Base-by-base conservation (phyloP, 2,113 vertebrate genomes). In the Oreotrochilus melanogaster region DNA sequence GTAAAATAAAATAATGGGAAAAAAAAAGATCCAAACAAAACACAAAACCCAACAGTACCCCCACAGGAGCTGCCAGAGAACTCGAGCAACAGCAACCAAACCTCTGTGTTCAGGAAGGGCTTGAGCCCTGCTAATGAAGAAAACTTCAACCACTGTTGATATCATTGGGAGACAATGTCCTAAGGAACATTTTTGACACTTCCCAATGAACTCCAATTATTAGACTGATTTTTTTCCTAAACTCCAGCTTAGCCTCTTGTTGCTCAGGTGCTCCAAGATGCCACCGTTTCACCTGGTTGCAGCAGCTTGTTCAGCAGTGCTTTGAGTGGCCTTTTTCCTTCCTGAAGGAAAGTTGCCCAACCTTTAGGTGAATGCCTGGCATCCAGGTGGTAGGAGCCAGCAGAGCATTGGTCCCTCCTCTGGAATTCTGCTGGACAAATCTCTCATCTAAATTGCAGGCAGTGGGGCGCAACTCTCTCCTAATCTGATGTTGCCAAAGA, bases 401-500 rank as follows among this genome's bases (percentile, higher is more conserved):
- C 0, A 0, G 43, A 74, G 70, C 12, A 2, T 78, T 79, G 1
- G 0, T 54, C 79, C 35, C 60, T 80, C n/a, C 30, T 35, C 0
- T 64, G 67, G 66, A 70, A 86, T 96, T 93, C 58, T 86, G 37
- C 58, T 54, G 71, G 57, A 39, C 57, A 84, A 76, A 88, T 89
- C 92, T 89, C 75, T 81, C 86, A 79, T 78, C 86, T 51, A 60
- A 70, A 75, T 82, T 82, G 81, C 75, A 66, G 71, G 19, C 73
- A 42, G 31, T 90, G 92, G 92, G 11, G 22, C 3, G 22, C 78
- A 83, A 43, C 81, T 60, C 47, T 66, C 50, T 31, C 82, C 69
- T 75, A 81, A 94, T 86, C 92, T 92, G 90, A 88, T 78, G 42
- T 88, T 92, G 85, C 95, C 81, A 10, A 86, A 88, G 72, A 82